Evolutionary conservation across 2,888 invertebrate genomes (phyloP).

Genomic region (Endomychus coccineus): DNA sequence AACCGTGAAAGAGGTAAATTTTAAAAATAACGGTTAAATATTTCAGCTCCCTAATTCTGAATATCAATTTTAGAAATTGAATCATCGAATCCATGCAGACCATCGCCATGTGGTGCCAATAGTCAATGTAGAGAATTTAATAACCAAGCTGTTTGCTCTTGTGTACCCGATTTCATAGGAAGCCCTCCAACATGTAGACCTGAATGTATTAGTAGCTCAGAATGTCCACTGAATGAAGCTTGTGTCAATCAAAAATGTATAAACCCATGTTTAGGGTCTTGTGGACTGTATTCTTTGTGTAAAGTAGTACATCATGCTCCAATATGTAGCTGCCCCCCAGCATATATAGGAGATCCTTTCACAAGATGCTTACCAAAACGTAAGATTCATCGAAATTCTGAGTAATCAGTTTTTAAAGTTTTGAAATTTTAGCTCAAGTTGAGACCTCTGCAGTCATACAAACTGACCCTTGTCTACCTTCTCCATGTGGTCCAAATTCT

Average conservation of each 20-base stretch:
- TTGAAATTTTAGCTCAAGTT: neutral
- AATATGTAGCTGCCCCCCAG: constrained; percentile 49
- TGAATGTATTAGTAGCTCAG: constrained; percentile 49
- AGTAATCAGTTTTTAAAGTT: constrained; percentile 1
- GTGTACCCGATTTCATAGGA: constrained; percentile 46
- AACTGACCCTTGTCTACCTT: constrained; percentile 52
- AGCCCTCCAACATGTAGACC: constrained; percentile 47
- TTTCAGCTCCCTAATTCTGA: constrained; percentile 1
- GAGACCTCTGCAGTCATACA: constrained; percentile 43
- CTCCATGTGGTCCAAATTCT: constrained; percentile 56
- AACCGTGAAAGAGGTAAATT: constrained; percentile 16
- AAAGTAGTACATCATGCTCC: constrained; percentile 53
- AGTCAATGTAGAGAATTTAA: constrained; percentile 57
- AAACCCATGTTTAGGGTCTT: constrained; percentile 50
- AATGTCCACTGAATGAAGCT: constrained; percentile 49
- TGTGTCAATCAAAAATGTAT: constrained; percentile 50
- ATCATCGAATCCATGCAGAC: constrained; percentile 59
- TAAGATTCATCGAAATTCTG: constrained; percentile 18
- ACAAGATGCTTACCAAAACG: constrained; percentile 37
- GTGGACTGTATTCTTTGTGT: constrained; percentile 50
- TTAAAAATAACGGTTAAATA: neutral
- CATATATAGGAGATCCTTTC: constrained; percentile 51
- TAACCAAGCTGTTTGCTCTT: constrained; percentile 50
- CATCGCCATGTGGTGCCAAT: constrained; percentile 67
- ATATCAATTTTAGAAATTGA: constrained; percentile 19